These are phyloP conservation scores for Oasisia sp. DNA, from an alignment of 2,888 invertebrate genomes.

Conservation along the genomic window DNA sequence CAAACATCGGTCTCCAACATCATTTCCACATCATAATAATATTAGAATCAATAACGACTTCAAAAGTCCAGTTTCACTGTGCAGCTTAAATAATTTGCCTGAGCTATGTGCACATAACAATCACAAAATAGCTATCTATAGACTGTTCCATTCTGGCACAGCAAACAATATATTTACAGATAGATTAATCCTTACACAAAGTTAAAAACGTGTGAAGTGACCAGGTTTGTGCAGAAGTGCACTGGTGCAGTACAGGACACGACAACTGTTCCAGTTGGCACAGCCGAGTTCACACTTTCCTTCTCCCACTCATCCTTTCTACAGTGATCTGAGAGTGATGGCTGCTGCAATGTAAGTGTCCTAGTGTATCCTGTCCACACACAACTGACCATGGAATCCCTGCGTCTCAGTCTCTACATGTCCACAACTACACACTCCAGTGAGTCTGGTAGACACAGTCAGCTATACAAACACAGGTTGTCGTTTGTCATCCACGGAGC, in stretches of 20 bases:
- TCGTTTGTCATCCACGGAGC: neutral
- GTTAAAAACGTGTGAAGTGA: neutral
- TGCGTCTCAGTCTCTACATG: neutral
- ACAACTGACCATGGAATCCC: neutral
- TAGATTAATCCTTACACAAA: neutral
- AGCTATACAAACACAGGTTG: conserved; percentile 18
- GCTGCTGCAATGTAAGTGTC: neutral
- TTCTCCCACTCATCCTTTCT: neutral
- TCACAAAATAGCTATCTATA: neutral
- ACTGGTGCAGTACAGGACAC: neutral
- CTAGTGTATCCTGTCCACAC: neutral
- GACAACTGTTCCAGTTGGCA: neutral
- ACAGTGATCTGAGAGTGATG: neutral
- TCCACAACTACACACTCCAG: neutral
- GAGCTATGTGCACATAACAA: conserved; percentile 1
- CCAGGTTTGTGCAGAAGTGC: neutral
- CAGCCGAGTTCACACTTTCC: neutral
- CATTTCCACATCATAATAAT: neutral
- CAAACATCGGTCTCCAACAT: neutral
- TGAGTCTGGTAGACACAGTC: neutral
- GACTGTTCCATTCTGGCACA: neutral
- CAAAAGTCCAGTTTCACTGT: neutral
- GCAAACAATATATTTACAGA: neutral
- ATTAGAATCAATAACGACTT: neutral
- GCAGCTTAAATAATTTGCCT: neutral